Percentiles rank a stretch among this genome's conserved stretches.
phyloP scores from a whole-genome alignment of 2,797 vertebrate species.

The Hydrocynus forskahlii region DNA sequence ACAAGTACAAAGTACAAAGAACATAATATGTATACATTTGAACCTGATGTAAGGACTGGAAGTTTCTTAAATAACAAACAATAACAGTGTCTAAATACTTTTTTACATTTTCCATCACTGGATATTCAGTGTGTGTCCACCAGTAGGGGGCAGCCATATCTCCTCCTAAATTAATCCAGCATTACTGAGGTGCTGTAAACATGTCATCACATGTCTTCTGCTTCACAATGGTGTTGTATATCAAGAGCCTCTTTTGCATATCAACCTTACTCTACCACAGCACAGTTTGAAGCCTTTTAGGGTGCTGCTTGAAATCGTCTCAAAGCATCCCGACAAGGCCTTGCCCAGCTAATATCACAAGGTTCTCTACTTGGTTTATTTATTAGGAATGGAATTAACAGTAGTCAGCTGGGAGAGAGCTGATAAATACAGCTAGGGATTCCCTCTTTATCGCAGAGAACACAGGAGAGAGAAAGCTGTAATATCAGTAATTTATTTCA shows the following conservation, averaged over 20 bases:
- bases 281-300: not conserved
- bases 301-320: not conserved
- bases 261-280: not conserved
- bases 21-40: no score
- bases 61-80: no score
- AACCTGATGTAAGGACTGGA: no score
- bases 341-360: not conserved
- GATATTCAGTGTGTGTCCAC: not conserved
- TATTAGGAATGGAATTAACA: constrained; percentile 32
- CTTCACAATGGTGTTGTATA: not conserved
- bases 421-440: constrained; percentile 57
- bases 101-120: no score
- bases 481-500: constrained; percentile 70
- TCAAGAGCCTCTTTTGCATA: not conserved
- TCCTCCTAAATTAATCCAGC: not conserved
- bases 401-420: constrained; percentile 24
- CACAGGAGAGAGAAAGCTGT: constrained; percentile 55
- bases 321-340: not conserved
- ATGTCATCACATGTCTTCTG: not conserved
- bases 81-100: no score
- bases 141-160: constrained; percentile 43
- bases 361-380: constrained; percentile 20
- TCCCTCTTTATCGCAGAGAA: constrained; percentile 61
- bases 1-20: no score
- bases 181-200: not conserved